These are phyloP conservation scores for Chloebia gouldiae DNA, from an alignment of 2,113 vertebrate genomes.

Conservation along the genomic window DNA sequence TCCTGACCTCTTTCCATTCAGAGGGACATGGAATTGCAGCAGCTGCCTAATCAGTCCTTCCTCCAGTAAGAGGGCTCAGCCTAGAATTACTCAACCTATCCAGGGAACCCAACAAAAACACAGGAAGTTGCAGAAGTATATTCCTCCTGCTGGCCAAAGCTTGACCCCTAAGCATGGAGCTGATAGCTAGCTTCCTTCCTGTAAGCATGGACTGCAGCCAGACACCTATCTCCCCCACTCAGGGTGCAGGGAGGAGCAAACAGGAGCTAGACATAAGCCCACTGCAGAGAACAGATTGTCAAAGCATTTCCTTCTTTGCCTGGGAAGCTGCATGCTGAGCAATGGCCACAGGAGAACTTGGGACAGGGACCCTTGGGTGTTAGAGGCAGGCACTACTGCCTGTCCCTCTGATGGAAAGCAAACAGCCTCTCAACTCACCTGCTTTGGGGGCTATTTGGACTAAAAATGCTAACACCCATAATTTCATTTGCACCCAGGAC, in stretches of 20 bases:
- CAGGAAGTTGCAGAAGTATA: background rate
- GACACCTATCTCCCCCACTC: fast-evolving
- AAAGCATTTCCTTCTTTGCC: background rate
- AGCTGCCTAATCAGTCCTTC: background rate
- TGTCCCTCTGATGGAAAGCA: background rate
- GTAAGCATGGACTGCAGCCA: background rate
- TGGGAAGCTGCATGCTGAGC: fast-evolving
- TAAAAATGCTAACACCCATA: background rate
- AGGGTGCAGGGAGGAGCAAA: background rate
- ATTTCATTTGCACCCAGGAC: background rate
- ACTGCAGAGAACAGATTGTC: background rate
- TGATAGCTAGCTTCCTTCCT: background rate
- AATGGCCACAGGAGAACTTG: fast-evolving
- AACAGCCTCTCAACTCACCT: background rate
- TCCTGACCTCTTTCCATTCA: background rate
- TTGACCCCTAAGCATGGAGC: background rate
- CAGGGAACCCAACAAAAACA: background rate
- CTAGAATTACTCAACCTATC: background rate
- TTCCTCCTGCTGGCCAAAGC: background rate
- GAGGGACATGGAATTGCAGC: background rate
- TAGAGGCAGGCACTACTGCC: background rate
- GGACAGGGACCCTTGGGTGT: background rate
- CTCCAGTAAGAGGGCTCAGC: background rate
- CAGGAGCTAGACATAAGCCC: background rate
- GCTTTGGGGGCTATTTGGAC: background rate